phyloP scores from a whole-genome alignment of 2,888 invertebrate genomes.

The Stenoptilia bipunctidactyla region DNA sequence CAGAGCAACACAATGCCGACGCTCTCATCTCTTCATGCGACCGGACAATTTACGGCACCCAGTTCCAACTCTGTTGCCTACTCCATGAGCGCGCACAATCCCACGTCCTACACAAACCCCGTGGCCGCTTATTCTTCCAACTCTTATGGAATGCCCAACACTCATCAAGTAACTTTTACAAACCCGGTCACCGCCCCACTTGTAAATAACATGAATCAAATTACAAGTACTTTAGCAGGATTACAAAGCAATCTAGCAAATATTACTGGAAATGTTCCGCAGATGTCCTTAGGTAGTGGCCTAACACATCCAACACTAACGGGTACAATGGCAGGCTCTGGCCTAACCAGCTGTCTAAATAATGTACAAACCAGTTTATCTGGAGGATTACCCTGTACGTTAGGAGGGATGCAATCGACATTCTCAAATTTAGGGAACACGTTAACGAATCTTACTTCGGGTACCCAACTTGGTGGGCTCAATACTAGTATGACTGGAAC shows the following conservation, averaged over 20 bases:
- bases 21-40: slow-evolving; percentile 61
- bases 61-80: slow-evolving; percentile 63
- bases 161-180: slow-evolving; percentile 67
- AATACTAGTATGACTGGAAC: slow-evolving; percentile 52
- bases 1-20: slow-evolving; percentile 78
- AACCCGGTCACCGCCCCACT: slow-evolving; percentile 61
- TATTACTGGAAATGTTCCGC: slow-evolving; percentile 52
- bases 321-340: slow-evolving; percentile 61
- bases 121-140: slow-evolving; percentile 59
- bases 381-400: slow-evolving; percentile 47
- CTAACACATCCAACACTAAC: slow-evolving; percentile 58
- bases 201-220: slow-evolving; percentile 62
- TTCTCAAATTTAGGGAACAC: slow-evolving; percentile 53
- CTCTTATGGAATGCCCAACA: slow-evolving; percentile 52
- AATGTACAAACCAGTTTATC: slow-evolving; percentile 56
- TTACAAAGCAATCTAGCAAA: slow-evolving; percentile 61
- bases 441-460: slow-evolving; percentile 47
- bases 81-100: slow-evolving; percentile 64
- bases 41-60: slow-evolving; percentile 56
- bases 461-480: slow-evolving; percentile 48
- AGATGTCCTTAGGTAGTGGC: slow-evolving; percentile 50
- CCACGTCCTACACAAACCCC: slow-evolving; percentile 65
- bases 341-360: slow-evolving; percentile 52
- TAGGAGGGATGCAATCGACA: slow-evolving; percentile 54
- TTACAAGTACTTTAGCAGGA: slow-evolving; percentile 59